Evolutionary conservation across 2,888 invertebrate species (phyloP), one percentile per base, ranked within the genome.

Genomic region (Bombyx huttoni): DNA sequence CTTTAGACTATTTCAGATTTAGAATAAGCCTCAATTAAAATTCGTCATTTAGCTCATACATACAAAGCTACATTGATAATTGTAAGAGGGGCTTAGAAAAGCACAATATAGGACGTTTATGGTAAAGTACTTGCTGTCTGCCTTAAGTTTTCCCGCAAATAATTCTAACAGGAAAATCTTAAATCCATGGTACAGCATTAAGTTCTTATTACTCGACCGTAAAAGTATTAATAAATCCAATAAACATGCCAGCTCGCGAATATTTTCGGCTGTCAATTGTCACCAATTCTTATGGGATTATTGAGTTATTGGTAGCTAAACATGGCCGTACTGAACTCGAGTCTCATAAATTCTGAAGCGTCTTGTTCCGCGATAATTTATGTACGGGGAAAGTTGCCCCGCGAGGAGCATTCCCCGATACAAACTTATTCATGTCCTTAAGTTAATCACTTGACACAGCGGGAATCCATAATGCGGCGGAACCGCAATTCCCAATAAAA

Each of bases 311-410:
- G 59, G 62, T 59, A 60, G 68, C 64, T 65, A 69, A 73, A 67
- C 70, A 66, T 55, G 58, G 58, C 56, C 46, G 48, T 63, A 61
- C 58, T 60, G 61, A 59, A 66, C 62, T 63, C 56, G 54, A 51
- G 51, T 57, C 58, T 67, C 68, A 75, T 76, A 76, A 77, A 78
- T 78, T 69, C 60, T 59, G 54, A 59, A 60, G 63, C 66, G 67
- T 69, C 69, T 73, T 70, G 70, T 70, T 62, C 68, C 60, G 60
- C 58, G 60, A 71, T 75, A 76, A 75, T 75, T 78, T 75, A 76
- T 75, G 73, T 68, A 67, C 70, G 60, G 54, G 57, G 60, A 61
- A 71, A 68, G 63, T 73, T 70, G 59, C 55, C 55, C 55, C 53
- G 53, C 52, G 53, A 58, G 52, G 58, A 58, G 56, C 55, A 54